Conservation (phyloP, 2,113 vertebrate genomes). For the Eolophus roseicapilla region DNA sequence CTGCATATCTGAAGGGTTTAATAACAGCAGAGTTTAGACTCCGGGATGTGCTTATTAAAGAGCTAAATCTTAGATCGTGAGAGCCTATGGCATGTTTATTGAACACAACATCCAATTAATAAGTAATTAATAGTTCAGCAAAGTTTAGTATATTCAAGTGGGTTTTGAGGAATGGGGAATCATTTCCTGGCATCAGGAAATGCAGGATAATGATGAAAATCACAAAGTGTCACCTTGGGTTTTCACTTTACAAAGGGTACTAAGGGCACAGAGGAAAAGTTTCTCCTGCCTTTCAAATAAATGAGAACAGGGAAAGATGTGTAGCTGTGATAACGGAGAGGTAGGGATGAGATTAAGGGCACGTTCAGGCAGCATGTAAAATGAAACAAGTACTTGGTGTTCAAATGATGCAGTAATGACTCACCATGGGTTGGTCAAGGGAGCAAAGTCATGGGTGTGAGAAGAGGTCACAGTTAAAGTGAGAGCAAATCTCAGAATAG, state of each 20-base stretch:
- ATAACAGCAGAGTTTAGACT: not conserved
- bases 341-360: not conserved
- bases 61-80: slow-evolving; percentile 22
- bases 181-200: not conserved
- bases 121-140: slow-evolving; percentile 34
- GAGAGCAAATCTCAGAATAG: not conserved
- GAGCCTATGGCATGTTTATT: slow-evolving; percentile 36
- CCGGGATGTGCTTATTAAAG: slow-evolving; percentile 47
- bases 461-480: not conserved
- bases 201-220: not conserved
- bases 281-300: not conserved
- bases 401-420: not conserved
- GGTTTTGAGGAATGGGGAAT: not conserved
- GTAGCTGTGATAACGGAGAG: not conserved
- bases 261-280: not conserved
- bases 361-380: not conserved
- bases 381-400: not conserved
- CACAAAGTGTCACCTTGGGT: fast-evolving
- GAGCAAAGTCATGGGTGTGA: not conserved
- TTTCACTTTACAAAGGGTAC: not conserved
- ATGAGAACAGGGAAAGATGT: not conserved
- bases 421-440: not conserved
- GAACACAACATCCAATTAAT: slow-evolving; percentile 39
- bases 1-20: not conserved
- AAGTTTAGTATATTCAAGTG: not conserved